phyloP scores from a whole-genome alignment of 2,113 vertebrate species.

The Seriola rivoliana region DNA sequence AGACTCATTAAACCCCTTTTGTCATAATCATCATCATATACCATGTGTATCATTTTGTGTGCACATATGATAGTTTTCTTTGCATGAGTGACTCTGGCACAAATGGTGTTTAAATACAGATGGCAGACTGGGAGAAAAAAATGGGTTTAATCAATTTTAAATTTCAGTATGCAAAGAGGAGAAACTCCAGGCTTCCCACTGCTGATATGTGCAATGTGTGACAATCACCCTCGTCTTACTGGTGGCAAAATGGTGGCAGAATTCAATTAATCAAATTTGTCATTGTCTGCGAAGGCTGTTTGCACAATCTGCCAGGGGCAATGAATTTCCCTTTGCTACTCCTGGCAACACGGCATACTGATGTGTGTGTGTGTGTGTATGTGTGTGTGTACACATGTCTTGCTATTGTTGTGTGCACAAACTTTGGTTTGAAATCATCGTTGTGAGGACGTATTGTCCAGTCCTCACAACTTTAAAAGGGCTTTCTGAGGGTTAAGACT shows the following conservation, averaged over 20 bases:
- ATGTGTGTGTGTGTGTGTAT: background rate
- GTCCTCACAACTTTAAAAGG: no score
- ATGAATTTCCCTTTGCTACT: constrained; percentile 48
- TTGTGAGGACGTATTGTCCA: no score
- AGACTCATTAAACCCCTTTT: constrained; percentile 11
- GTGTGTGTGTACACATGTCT: background rate
- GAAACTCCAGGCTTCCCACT: background rate
- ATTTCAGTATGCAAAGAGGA: constrained; percentile 8
- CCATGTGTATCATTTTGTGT: constrained; percentile 1
- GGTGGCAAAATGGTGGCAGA: constrained; percentile 34
- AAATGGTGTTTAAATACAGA: constrained; percentile 27
- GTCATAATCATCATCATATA: constrained; percentile 2
- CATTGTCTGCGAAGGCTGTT: constrained; percentile 57
- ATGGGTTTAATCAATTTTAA: constrained; percentile 36
- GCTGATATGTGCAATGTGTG: constrained; percentile 29
- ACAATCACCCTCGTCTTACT: constrained; percentile 15
- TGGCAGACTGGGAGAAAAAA: constrained; percentile 27
- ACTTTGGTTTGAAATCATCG: no score
- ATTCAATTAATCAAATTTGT: constrained; percentile 68
- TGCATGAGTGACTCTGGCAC: background rate
- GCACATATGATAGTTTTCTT: constrained; percentile 13
- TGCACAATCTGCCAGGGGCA: constrained; percentile 51
- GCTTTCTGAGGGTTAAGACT: no score
- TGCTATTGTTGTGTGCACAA: background rate
- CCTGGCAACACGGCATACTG: constrained; percentile 39